Evolutionary conservation across 2,797 vertebrate species (phyloP).

Genomic region (Notamacropus eugenii): DNA sequence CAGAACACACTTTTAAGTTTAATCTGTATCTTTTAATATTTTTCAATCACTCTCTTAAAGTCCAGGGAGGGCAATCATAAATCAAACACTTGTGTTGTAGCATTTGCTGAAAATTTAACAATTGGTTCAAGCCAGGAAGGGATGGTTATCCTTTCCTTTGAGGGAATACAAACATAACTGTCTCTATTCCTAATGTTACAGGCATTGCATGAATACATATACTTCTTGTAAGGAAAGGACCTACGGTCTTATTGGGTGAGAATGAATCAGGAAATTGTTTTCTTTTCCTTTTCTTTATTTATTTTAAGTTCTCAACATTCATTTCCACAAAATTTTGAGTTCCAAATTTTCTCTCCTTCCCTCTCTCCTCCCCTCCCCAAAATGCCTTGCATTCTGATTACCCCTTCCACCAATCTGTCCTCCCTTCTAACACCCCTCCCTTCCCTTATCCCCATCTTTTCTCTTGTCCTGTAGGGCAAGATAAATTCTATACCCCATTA

Average conservation of each 20-base stretch:
- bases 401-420: too few relatives aligned
- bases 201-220: neutral
- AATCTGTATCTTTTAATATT: neutral
- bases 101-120: neutral
- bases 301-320: too few relatives aligned
- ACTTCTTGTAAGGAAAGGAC: neutral
- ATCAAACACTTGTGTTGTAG: neutral
- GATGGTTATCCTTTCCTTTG: neutral
- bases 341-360: too few relatives aligned
- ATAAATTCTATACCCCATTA: too few relatives aligned
- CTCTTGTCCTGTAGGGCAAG: too few relatives aligned
- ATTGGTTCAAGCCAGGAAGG: neutral
- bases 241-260: neutral
- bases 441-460: too few relatives aligned
- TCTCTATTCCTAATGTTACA: neutral
- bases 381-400: too few relatives aligned
- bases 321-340: too few relatives aligned
- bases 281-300: too few relatives aligned
- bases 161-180: neutral
- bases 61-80: neutral
- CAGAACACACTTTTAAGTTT: neutral
- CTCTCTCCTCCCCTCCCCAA: too few relatives aligned
- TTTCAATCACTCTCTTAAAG: neutral
- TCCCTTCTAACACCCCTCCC: too few relatives aligned
- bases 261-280: neutral